Conservation (phyloP, 2,888 invertebrate genomes). For the Aporophyla lueneburgensis region DNA sequence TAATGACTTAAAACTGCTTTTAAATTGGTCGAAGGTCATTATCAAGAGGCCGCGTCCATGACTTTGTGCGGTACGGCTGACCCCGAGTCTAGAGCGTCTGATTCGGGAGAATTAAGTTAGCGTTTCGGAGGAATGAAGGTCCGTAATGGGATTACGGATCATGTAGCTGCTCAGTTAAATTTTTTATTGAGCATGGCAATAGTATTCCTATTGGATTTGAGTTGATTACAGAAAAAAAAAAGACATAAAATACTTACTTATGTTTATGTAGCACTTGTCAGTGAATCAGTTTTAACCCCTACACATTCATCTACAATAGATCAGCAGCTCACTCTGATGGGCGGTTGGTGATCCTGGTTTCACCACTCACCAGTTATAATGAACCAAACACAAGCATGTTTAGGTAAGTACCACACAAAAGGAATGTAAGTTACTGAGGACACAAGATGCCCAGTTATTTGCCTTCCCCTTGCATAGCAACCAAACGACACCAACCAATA, state of each 20-base stretch:
- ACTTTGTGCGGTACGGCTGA: slow-evolving; percentile 27
- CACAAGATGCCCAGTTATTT: neutral
- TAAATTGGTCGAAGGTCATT: slow-evolving; percentile 53
- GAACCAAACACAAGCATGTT: neutral
- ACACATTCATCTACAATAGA: neutral
- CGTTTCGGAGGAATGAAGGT: neutral
- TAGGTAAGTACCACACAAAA: neutral
- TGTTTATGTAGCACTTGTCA: neutral
- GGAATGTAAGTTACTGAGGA: neutral
- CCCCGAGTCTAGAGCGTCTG: slow-evolving; percentile 8
- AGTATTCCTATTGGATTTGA: neutral
- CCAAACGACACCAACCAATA: neutral
- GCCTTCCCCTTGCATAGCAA: neutral
- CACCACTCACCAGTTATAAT: neutral
- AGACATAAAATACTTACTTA: neutral
- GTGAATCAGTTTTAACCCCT: neutral
- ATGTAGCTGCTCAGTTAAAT: neutral
- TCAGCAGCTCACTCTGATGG: neutral
- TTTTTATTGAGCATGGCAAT: neutral
- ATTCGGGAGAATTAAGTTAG: slow-evolving; percentile 16
- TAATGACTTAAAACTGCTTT: slow-evolving; percentile 44
- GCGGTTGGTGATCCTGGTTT: neutral
- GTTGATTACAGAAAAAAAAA: neutral
- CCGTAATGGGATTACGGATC: neutral
- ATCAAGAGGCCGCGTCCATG: slow-evolving; percentile 32